A percentile compares a stretch with the other conserved stretches of the same genome.
Evolutionary conservation across 2,888 invertebrate genomes (phyloP).

Genomic region (Amitus sp.): DNA sequence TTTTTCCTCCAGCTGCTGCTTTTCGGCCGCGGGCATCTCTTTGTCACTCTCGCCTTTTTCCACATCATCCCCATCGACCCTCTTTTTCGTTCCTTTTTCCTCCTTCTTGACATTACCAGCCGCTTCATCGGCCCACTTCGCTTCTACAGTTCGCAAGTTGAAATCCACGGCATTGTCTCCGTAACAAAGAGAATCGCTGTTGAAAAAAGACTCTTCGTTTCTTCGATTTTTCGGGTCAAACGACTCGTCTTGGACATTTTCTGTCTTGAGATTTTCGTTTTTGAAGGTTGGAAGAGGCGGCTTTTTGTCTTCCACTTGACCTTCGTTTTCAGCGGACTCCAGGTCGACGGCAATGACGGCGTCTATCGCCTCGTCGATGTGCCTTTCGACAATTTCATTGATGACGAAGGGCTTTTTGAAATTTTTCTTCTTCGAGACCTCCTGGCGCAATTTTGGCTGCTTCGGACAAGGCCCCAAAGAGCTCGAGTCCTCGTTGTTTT

Average conservation of each 20-base stretch:
- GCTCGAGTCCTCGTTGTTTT: constrained; percentile 25
- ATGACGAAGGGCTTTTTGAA: constrained; percentile 18
- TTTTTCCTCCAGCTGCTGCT: constrained; percentile 13
- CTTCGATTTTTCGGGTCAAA: neutral
- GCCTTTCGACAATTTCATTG: constrained; percentile 33
- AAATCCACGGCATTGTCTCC: constrained; percentile 38
- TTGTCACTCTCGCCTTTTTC: constrained; percentile 25
- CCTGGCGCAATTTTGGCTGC: neutral
- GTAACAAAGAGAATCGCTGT: constrained; percentile 25
- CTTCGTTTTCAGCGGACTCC: neutral
- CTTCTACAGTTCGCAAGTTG: constrained; percentile 18
- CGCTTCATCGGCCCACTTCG: neutral
- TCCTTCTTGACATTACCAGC: too few relatives aligned
- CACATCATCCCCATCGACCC: neutral
- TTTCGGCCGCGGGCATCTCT: constrained; percentile 24
- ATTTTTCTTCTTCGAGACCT: constrained; percentile 15
- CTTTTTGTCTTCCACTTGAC: neutral
- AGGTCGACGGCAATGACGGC: constrained; percentile 45
- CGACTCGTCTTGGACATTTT: constrained; percentile 17
- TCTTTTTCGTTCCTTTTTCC: too few relatives aligned
- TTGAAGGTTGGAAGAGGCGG: neutral
- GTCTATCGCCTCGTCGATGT: constrained; percentile 49
- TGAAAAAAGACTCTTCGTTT: constrained; percentile 9
- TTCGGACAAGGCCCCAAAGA: constrained; percentile 2
- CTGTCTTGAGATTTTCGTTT: too few relatives aligned